Conservation (phyloP, 2,888 invertebrate genomes). For the Geotrupes spiniger region DNA sequence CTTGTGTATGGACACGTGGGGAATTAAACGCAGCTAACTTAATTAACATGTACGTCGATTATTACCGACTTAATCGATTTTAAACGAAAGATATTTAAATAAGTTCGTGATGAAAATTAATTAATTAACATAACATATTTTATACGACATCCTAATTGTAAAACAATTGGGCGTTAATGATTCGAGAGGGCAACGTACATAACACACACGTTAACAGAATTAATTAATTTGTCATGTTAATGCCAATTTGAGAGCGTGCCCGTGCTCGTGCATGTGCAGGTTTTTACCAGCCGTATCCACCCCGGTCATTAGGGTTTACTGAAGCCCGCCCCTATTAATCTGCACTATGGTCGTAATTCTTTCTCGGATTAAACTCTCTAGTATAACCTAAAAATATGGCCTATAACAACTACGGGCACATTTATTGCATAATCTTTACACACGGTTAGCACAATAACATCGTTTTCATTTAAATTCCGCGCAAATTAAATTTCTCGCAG, state of each 20-base stretch:
- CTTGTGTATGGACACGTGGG: no score
- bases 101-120: no score
- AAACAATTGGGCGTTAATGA: no score
- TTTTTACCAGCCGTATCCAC: slow-evolving; percentile 26
- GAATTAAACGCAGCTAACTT: no score
- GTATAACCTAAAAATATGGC: slow-evolving; percentile 25
- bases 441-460: background rate
- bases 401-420: background rate
- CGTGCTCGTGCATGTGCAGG: slow-evolving; percentile 7
- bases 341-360: slow-evolving; percentile 30
- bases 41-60: no score
- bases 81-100: no score
- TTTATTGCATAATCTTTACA: slow-evolving; percentile 1
- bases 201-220: slow-evolving; percentile 11
- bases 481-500: no score
- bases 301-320: slow-evolving; percentile 30
- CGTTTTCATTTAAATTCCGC: slow-evolving; percentile 1
- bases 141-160: no score
- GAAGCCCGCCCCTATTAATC: slow-evolving; percentile 30
- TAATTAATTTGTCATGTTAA: slow-evolving; percentile 10
- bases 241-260: background rate
- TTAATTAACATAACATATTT: no score
- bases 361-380: slow-evolving; percentile 28
- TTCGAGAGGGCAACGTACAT: no score
- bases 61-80: no score